These are phyloP conservation scores for Lithodes maja DNA, from an alignment of 2,888 invertebrate species.

Conservation along the genomic window DNA sequence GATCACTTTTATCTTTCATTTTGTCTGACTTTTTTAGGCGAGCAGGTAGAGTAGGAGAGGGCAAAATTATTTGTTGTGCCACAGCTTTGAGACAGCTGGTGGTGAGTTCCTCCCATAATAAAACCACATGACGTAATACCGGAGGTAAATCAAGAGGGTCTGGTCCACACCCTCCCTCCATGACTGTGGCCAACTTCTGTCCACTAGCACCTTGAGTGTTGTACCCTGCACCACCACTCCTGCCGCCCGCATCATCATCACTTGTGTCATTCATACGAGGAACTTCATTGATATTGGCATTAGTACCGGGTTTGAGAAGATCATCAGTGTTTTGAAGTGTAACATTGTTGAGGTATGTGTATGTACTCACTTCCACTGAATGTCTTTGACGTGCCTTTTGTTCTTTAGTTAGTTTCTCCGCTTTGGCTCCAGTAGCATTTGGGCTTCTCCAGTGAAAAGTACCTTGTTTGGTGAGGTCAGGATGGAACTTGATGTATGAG, in stretches of 20 bases:
- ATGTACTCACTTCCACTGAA: slow-evolving; percentile 86
- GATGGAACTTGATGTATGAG: slow-evolving; percentile 95
- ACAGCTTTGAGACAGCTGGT: slow-evolving; percentile 76
- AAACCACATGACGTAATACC: slow-evolving; percentile 89
- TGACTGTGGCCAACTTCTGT: slow-evolving; percentile 68
- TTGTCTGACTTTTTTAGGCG: slow-evolving; percentile 74
- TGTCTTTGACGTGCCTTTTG: slow-evolving; percentile 80
- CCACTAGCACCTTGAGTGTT: slow-evolving; percentile 72
- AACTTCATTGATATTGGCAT: slow-evolving; percentile 71
- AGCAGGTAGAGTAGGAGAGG: slow-evolving; percentile 77
- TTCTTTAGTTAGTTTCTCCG: slow-evolving; percentile 75
- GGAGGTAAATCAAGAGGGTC: slow-evolving; percentile 81
- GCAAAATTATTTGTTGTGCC: slow-evolving; percentile 79
- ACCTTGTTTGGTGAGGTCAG: slow-evolving; percentile 86
- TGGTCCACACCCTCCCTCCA: slow-evolving; percentile 62
- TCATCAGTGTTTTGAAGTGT: slow-evolving; percentile 63
- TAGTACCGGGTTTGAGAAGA: slow-evolving; percentile 61
- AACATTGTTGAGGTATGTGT: slow-evolving; percentile 70
- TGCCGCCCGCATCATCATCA: slow-evolving; percentile 75
- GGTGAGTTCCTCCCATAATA: slow-evolving; percentile 89
- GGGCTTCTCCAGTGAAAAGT: slow-evolving; percentile 75
- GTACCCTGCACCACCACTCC: slow-evolving; percentile 77
- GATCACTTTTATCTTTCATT: slow-evolving; percentile 75
- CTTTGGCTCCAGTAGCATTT: slow-evolving; percentile 40
- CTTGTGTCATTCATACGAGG: slow-evolving; percentile 40